Evolutionary conservation across 2,888 invertebrate species (phyloP), one percentile per base, ranked within the genome.

Genomic region (Lepeophtheirus nordmannii): DNA sequence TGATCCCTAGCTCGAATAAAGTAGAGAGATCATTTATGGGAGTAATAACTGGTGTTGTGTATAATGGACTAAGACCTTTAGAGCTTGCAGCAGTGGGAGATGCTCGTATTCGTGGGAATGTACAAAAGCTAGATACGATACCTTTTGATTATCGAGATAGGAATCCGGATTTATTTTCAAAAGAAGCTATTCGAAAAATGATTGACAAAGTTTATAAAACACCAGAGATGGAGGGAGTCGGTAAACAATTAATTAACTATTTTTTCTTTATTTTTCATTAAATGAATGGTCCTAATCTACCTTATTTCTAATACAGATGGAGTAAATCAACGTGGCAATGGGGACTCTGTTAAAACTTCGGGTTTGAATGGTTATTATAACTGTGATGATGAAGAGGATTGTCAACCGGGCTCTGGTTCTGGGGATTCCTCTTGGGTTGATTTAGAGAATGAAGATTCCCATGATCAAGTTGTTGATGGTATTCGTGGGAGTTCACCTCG

Each of bases 181-280:
- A 63, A 8, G 63, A 63, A 20, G 63, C 69, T 46, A 68, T 70
- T 30, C 62, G 62, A 37, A 62, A 67, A 30, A 68, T 70, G 66
- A 68, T 70, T 22, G 68, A 68, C 14, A 69, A 70, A 60, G 68
- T 70, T 53, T 70, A 70, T 67, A 70, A 70, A 58, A 69, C 53
- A 1, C 53, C 53, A 17, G 53, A 46, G 53, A 17, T 3, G 17
- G 53, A 46, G 53, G 8, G 53, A n/a, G 53, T 69, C 62, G 70
- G 70, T 70, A 39, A 59, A 69, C 14, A 14, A 30, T 30, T 30
- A 5, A 30, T 30, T n/a, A n/a, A n/a, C n/a, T n/a, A n/a, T n/a
- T n/a, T n/a, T n/a, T n/a, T n/a, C n/a, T n/a, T n/a, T n/a, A n/a
- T 30, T 30, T 30, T 30, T 30, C 8, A 53, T 53, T n/a, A 53